Evolutionary conservation across 2,888 invertebrate genomes (phyloP).

Genomic region (Drosophila buzzatii): DNA sequence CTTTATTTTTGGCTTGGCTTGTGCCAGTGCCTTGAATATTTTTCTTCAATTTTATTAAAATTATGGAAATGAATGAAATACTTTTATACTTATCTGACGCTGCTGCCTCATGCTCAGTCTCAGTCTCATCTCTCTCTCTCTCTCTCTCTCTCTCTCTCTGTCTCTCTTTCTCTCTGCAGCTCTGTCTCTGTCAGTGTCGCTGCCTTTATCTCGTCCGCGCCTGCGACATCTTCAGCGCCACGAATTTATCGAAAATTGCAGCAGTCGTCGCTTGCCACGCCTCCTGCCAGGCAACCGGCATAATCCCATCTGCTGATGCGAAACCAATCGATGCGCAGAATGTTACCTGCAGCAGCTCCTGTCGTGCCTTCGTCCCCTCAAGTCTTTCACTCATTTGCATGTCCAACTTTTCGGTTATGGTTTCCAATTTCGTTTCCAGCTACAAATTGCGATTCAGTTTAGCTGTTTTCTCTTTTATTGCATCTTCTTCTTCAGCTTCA

Average conservation of each 20-base stretch:
- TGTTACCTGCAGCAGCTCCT: conserved; percentile 52
- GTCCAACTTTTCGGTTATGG: conserved; percentile 51
- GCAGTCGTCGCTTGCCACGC: conserved; percentile 39
- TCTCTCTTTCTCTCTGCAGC: not conserved
- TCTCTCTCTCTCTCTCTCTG: not conserved
- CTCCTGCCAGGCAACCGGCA: conserved; percentile 44
- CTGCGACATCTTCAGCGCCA: conserved; percentile 58
- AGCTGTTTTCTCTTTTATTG: conserved; percentile 23
- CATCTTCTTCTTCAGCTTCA: not conserved
- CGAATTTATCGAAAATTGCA: conserved; percentile 79
- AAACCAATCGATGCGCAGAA: conserved; percentile 73
- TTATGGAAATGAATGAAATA: conserved; percentile 82
- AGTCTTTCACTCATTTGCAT: conserved; percentile 62
- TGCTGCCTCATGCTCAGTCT: not conserved
- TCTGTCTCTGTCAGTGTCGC: not conserved
- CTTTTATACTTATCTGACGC: conserved; percentile 45
- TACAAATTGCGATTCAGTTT: conserved; percentile 22
- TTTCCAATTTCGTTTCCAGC: conserved; percentile 21
- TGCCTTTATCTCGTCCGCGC: conserved; percentile 13
- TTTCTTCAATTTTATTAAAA: conserved; percentile 81
- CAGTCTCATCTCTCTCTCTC: not conserved
- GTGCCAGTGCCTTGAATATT: conserved; percentile 71
- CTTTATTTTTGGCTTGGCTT: conserved; percentile 15
- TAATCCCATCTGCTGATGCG: conserved; percentile 77
- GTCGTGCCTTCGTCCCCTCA: not conserved